Conservation (phyloP, 2,888 invertebrate species). For the Yponomeuta cagnagella region DNA sequence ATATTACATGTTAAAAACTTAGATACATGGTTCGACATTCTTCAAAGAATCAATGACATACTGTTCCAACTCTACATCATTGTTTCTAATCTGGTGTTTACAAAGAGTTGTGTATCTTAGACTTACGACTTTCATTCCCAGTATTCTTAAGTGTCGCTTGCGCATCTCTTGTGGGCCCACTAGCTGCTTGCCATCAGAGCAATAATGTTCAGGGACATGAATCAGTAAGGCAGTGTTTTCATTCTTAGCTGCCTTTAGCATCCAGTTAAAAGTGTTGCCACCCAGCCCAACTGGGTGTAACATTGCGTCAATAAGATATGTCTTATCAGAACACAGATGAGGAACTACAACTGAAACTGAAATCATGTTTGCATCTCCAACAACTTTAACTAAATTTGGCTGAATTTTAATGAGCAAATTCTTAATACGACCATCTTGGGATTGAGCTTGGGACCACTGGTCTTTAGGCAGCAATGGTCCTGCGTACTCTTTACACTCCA, state of each 20-base stretch:
- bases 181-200: constrained; percentile 69
- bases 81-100: constrained; percentile 58
- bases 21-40: constrained; percentile 19
- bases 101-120: constrained; percentile 72
- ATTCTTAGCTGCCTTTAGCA: constrained; percentile 53
- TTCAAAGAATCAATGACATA: constrained; percentile 69
- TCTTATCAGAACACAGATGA: constrained; percentile 70
- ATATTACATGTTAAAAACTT: not conserved
- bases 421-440: constrained; percentile 70
- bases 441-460: constrained; percentile 65
- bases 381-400: constrained; percentile 53
- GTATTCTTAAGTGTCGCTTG: constrained; percentile 75
- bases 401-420: constrained; percentile 65
- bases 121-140: constrained; percentile 78
- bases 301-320: constrained; percentile 78
- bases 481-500: constrained; percentile 76
- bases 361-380: constrained; percentile 61
- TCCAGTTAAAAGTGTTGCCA: constrained; percentile 60
- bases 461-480: constrained; percentile 76
- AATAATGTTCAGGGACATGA: constrained; percentile 80
- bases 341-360: constrained; percentile 71
- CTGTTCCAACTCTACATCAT: constrained; percentile 60
- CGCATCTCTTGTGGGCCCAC: constrained; percentile 80
- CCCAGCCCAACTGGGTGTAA: constrained; percentile 65
- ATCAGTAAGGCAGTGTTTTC: constrained; percentile 75